Conservation (phyloP, 2,888 invertebrate species). For the Pachycephus smyrnensis region DNA sequence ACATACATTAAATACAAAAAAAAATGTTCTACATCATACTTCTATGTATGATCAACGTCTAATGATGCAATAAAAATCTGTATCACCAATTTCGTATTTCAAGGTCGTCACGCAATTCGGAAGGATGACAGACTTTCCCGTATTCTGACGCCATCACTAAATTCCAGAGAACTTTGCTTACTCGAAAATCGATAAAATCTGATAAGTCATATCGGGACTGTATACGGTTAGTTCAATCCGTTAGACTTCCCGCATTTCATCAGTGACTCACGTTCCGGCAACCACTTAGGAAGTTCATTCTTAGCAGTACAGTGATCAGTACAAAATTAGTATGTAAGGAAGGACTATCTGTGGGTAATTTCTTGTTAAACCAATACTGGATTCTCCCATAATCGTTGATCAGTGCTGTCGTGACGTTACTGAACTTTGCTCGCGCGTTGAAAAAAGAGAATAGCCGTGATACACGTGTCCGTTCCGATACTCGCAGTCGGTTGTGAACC, state of each 20-base stretch:
- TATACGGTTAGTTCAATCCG: not conserved
- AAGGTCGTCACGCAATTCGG: not conserved
- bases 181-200: not conserved
- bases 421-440: not conserved
- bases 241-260: not conserved
- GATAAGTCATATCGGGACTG: not conserved
- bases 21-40: no score
- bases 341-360: not conserved
- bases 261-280: not conserved
- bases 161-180: not conserved
- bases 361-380: not conserved
- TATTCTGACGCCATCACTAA: not conserved
- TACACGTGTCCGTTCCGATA: not conserved
- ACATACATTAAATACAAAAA: not conserved
- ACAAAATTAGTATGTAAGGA: not conserved
- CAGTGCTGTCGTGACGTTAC: slow-evolving; percentile 1
- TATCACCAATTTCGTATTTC: not conserved
- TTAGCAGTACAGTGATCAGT: not conserved
- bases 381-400: not conserved
- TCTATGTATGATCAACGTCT: not conserved
- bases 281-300: not conserved
- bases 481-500: slow-evolving; percentile 5
- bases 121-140: not conserved
- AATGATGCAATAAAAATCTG: not conserved
- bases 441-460: slow-evolving; percentile 4